Evolutionary conservation across 2,797 vertebrate species (phyloP).

Genomic region (Diceros bicornis): DNA sequence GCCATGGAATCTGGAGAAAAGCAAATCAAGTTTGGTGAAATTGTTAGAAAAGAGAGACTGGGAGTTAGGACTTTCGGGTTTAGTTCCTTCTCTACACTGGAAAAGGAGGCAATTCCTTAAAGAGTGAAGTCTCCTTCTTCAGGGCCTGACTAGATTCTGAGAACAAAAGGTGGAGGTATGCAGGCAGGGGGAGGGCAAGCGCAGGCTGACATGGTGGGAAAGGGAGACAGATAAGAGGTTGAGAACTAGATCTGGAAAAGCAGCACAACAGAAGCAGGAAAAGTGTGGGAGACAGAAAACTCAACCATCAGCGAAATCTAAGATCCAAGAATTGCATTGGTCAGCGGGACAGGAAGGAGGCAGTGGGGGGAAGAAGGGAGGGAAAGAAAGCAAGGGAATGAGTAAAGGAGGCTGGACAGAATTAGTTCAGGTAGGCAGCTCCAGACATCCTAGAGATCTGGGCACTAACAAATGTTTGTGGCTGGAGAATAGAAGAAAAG

Average conservation of each 20-base stretch:
- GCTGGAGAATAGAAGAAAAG: not conserved
- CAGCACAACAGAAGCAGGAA: constrained; percentile 79
- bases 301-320: constrained; percentile 83
- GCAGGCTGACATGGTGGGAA: not conserved
- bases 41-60: not conserved
- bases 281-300: constrained; percentile 85
- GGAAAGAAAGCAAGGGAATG: constrained; percentile 28
- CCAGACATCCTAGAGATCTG: constrained; percentile 22
- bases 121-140: not conserved
- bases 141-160: not conserved
- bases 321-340: constrained; percentile 82
- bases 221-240: constrained; percentile 63
- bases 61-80: not conserved
- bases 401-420: not conserved
- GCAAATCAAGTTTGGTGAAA: constrained; percentile 41
- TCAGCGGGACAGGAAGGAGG: constrained; percentile 74
- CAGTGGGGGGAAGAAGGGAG: not conserved
- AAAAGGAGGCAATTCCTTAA: constrained; percentile 39
- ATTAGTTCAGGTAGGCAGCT: constrained; percentile 68
- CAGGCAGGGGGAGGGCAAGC: not conserved
- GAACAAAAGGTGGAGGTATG: constrained; percentile 73
- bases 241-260: constrained; percentile 72
- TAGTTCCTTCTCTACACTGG: not conserved
- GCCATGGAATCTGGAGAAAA: not conserved
- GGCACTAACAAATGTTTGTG: not conserved